Evolutionary conservation across 2,797 vertebrate species (phyloP), one percentile per base, ranked within the genome.

Genomic region (Spinus olivaceus): DNA sequence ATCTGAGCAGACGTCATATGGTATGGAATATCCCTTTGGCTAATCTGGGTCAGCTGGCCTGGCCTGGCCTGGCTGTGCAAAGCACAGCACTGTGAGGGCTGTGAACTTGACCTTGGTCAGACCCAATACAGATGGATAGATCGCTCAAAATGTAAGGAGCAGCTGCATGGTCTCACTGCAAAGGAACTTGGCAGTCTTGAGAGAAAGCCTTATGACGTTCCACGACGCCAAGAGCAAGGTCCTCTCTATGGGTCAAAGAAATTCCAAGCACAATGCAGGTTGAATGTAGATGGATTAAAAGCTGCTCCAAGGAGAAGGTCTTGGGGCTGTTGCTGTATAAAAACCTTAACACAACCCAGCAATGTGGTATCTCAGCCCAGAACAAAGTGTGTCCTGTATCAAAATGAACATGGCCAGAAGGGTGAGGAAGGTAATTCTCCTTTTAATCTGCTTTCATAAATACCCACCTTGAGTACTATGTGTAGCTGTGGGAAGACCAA

Each of bases 111-210:
- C 23, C 8, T 49, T n/a, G 30, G 23, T 16, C 28, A 27, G 35
- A 50, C 56, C 44, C 30, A 27, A 17, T 4, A 27, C 6, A 41
- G 23, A 21, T 20, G 39, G 20, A 46, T 8, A 37, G n/a, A 30
- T n/a, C 28, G 9, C 9, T 53, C n/a, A n/a, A 53, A 53, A 23
- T 12, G 12, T 12, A 37, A 46, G n/a, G n/a, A 54, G 18, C 2
- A 3, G 22, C 32, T 44, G 10, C 8, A n/a, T n/a, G 7, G 3
- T 59, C n/a, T n/a, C 2, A 1, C 16, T n/a, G n/a, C 18, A 60
- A 16, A 46, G 47, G 30, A 39, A n/a, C 39, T 46, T 76, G 28
- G 33, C 28, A 46, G 3, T 23, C 15, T 53, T 39, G 19, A 46
- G n/a, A 53, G 4, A 2, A n/a, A 85, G 37, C 10, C 10, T 27